Percentiles rank a stretch among this genome's conserved stretches.
These are phyloP conservation scores for Chionis minor DNA, from an alignment of 2,113 vertebrate genomes.

Conservation along the genomic window DNA sequence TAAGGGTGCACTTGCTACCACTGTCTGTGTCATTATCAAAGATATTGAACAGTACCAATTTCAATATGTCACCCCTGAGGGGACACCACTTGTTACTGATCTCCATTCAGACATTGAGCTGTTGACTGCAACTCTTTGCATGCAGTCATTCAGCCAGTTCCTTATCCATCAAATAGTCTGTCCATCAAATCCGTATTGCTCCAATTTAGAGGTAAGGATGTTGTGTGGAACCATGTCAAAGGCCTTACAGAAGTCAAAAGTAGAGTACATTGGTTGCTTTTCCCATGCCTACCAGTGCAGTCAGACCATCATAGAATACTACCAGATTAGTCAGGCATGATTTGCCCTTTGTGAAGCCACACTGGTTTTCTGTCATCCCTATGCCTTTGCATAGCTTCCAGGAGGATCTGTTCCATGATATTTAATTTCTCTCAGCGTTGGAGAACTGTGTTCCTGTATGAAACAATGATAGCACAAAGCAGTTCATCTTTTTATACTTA, in stretches of 20 bases:
- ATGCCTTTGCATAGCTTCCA: background rate
- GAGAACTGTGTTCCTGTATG: background rate
- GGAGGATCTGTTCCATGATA: background rate
- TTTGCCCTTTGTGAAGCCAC: background rate
- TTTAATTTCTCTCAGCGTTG: background rate
- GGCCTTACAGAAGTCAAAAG: background rate
- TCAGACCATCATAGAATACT: background rate
- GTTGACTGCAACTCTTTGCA: background rate
- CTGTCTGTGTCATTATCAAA: background rate
- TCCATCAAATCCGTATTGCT: background rate
- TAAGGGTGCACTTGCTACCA: rapidly evolving
- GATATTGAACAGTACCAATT: rapidly evolving
- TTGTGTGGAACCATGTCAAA: background rate
- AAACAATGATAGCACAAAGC: background rate
- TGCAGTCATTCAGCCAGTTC: background rate
- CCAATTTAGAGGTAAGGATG: background rate
- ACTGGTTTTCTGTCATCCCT: background rate
- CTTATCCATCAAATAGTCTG: background rate
- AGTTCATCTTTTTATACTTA: background rate
- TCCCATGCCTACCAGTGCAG: background rate
- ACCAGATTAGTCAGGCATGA: background rate
- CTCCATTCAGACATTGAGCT: background rate
- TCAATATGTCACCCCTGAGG: rapidly evolving
- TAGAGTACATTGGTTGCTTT: background rate
- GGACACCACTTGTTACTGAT: background rate